Evolutionary conservation across 1,140 invertebrate genomes (phyloP), one percentile per base, ranked within the genome.

Genomic region (Solen grandis): DNA sequence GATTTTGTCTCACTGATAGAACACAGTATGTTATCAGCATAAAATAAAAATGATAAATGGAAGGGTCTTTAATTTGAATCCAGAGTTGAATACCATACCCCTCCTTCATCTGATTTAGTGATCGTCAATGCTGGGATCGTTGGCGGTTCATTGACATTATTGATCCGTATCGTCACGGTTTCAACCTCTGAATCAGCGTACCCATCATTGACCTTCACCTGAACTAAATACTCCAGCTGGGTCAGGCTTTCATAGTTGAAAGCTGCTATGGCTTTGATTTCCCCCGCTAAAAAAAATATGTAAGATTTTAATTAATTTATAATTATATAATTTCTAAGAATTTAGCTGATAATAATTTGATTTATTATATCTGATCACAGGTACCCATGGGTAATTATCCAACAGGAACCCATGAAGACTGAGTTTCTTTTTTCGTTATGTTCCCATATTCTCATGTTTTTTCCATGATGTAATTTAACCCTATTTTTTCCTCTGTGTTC

Each of bases 101-200:
- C 65, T 10, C 75, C 75, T 57, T 78, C 75, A 38, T 78, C 54
- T 13, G 33, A 22, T 31, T 68, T 59, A 46, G 75, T 38, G 13
- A 78, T 57, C 1, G 50, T 68, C 63, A 60, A 78, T 1, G 50
- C 1, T 29, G 3, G 38, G 4, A 8, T 29, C 33, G 50, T 33
- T 10, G 75, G 75, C 25, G 38, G 46, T 60, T 78, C 75, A 60
- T 78, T 78, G 31, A 57, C 75, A 57, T 78, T 65, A 50, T 57
- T 59, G 5, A 78, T 69, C 27, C 29, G 46, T n/a, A 78, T n/a
- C 22, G 50, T 60, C 25, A 72, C 31, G 14, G 27, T 29, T 22
- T 66, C 1, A 2, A 27, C 35, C 2, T 33, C 54, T 2, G 75
- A 68, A 5, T 66, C 36, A 66, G 29, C 35, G 55, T 78, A 78